Conservation (phyloP, 2,888 invertebrate genomes). For the Nomada fabriciana region DNA sequence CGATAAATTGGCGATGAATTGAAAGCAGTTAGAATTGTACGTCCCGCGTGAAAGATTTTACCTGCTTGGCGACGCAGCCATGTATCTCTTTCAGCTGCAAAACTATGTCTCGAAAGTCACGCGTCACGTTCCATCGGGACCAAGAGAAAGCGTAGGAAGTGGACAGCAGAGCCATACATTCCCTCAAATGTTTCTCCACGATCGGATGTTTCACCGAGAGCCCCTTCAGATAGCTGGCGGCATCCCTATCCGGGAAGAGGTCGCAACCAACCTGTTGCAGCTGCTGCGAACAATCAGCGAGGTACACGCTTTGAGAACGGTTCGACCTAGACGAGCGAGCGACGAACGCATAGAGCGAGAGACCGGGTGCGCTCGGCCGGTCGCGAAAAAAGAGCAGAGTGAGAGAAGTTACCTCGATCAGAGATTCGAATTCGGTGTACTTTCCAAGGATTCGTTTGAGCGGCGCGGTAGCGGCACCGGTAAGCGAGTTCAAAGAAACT, state of each 20-base stretch:
- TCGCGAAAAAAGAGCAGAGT: background rate
- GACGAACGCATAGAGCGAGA: too few species aligned
- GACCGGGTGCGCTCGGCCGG: too few species aligned
- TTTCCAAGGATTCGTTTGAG: conserved; percentile 87
- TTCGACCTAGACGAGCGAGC: background rate
- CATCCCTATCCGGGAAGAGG: conserved; percentile 93
- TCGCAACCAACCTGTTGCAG: conserved; percentile 90
- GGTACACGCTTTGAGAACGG: background rate
- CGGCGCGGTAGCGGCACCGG: conserved; percentile 87
- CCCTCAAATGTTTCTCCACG: conserved; percentile 91
- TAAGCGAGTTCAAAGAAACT: conserved; percentile 82
- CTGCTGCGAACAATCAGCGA: conserved; percentile 66
- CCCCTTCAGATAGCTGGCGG: conserved; percentile 89
- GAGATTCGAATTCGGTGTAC: conserved; percentile 86
- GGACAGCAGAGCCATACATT: conserved; percentile 91
- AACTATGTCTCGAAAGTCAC: conserved; percentile 86
- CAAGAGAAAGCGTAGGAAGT: conserved; percentile 92
- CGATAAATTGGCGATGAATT: background rate
- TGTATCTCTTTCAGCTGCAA: conserved; percentile 89
- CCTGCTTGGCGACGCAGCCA: conserved; percentile 86
- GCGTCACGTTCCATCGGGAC: conserved; percentile 90
- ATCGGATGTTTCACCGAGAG: conserved; percentile 87
- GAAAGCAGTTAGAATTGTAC: background rate
- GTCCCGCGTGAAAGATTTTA: conserved; percentile 58
- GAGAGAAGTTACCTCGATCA: conserved; percentile 86